These are phyloP conservation scores for Theocolax elegans DNA, from an alignment of 1,140 invertebrate genomes.

Conservation along the genomic window DNA sequence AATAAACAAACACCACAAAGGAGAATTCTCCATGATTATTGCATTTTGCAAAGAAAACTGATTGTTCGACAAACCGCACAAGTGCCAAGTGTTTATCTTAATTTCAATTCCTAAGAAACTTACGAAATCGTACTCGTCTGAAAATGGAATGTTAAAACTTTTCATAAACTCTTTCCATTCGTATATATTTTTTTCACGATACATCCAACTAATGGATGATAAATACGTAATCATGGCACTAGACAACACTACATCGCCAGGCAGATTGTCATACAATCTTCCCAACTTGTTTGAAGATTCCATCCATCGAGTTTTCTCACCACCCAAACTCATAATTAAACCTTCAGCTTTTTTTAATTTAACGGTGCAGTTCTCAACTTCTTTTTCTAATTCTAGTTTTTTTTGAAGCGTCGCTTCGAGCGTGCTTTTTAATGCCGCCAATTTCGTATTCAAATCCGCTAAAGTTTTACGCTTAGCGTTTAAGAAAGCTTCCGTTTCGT, in stretches of 20 bases:
- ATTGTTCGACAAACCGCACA: conserved; percentile 74
- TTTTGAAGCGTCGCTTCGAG: conserved; percentile 65
- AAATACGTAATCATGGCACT: conserved; percentile 76
- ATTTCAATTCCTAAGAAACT: conserved; percentile 72
- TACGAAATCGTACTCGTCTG: conserved; percentile 70
- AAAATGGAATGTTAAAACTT: conserved; percentile 70
- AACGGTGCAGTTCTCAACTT: conserved; percentile 69
- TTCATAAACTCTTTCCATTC: conserved; percentile 70
- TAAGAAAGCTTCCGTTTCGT: conserved; percentile 71
- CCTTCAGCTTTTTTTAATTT: conserved; percentile 79
- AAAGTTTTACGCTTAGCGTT: conserved; percentile 72
- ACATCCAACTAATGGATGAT: conserved; percentile 70
- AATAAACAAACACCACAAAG: conserved; percentile 76
- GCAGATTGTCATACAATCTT: conserved; percentile 71
- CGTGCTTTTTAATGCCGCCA: conserved; percentile 69
- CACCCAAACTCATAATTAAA: conserved; percentile 73
- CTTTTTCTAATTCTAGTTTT: conserved; percentile 70
- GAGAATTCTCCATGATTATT: conserved; percentile 70
- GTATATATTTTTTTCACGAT: conserved; percentile 61
- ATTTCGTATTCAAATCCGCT: conserved; percentile 70
- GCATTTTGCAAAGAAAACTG: conserved; percentile 78
- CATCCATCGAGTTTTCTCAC: conserved; percentile 78
- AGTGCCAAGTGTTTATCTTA: conserved; percentile 72
- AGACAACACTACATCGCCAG: conserved; percentile 75
- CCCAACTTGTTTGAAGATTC: conserved; percentile 70